These are phyloP conservation scores for Stenurella melanura DNA, from an alignment of 2,888 invertebrate species.

Conservation along the genomic window DNA sequence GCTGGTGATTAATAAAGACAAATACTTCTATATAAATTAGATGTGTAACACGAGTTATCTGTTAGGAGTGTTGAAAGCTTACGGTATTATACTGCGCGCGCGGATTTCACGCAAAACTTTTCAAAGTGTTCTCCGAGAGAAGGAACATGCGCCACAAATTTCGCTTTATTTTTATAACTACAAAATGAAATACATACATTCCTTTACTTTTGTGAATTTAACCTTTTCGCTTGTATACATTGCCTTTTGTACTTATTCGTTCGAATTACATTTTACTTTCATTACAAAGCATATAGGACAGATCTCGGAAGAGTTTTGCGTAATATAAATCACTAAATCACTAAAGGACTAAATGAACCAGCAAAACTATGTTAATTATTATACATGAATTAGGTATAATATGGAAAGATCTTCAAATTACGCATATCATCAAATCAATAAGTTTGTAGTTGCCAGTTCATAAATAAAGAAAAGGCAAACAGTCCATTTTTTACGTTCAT, in stretches of 20 bases:
- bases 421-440: background rate
- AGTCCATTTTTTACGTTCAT: background rate
- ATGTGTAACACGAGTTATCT: slow-evolving; percentile 41
- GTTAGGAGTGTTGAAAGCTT: slow-evolving; percentile 40
- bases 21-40: slow-evolving; percentile 37
- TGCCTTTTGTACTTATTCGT: slow-evolving; percentile 33
- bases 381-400: background rate
- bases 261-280: background rate
- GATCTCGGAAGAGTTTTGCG: background rate
- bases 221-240: slow-evolving; percentile 37
- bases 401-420: background rate
- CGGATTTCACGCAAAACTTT: slow-evolving; percentile 55
- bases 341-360: background rate
- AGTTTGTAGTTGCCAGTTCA: background rate
- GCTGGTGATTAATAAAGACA: slow-evolving; percentile 29
- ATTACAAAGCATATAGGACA: background rate
- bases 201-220: slow-evolving; percentile 28
- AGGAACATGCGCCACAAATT: slow-evolving; percentile 51
- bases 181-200: slow-evolving; percentile 40
- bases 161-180: slow-evolving; percentile 38
- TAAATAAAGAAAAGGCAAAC: background rate
- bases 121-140: slow-evolving; percentile 53
- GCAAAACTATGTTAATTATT: background rate
- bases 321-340: background rate
- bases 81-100: slow-evolving; percentile 53